phyloP scores from a whole-genome alignment of 1,140 invertebrate species.

The Capitella teleta region DNA sequence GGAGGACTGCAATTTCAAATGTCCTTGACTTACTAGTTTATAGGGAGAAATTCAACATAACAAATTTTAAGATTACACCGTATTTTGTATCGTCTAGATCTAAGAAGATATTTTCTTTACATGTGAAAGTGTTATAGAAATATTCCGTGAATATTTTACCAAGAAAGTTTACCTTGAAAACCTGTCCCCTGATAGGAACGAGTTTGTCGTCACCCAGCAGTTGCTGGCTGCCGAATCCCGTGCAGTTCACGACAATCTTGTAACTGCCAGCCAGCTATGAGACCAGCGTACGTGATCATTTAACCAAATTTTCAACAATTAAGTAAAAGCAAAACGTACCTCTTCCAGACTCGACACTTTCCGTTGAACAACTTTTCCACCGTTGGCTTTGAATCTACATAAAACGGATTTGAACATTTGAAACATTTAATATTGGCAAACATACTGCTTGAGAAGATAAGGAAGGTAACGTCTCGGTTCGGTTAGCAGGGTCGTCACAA shows the following conservation, averaged over 20 bases:
- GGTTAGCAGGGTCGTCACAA: slow-evolving; percentile 18
- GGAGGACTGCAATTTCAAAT: no score
- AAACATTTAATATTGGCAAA: neutral
- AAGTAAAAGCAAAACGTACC: slow-evolving; percentile 3
- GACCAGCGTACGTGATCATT: neutral
- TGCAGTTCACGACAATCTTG: slow-evolving; percentile 79
- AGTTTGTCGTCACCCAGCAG: slow-evolving; percentile 65
- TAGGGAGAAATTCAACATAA: no score
- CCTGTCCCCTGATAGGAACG: slow-evolving; percentile 72
- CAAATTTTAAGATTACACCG: no score
- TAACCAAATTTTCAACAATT: neutral
- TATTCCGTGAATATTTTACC: no score
- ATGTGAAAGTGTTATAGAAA: no score
- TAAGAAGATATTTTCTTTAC: no score
- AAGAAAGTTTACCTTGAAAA: slow-evolving; percentile 65
- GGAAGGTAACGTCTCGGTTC: slow-evolving; percentile 17
- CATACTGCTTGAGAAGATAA: slow-evolving; percentile 14
- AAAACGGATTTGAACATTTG: neutral
- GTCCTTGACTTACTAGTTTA: no score
- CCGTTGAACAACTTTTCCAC: slow-evolving; percentile 4
- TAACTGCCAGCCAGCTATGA: slow-evolving; percentile 42
- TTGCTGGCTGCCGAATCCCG: slow-evolving; percentile 65
- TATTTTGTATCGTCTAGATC: no score
- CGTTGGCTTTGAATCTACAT: slow-evolving; percentile 7
- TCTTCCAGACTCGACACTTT: slow-evolving; percentile 9